phyloP scores from a whole-genome alignment of 2,888 invertebrate species.

The Dexiosoma caninum region DNA sequence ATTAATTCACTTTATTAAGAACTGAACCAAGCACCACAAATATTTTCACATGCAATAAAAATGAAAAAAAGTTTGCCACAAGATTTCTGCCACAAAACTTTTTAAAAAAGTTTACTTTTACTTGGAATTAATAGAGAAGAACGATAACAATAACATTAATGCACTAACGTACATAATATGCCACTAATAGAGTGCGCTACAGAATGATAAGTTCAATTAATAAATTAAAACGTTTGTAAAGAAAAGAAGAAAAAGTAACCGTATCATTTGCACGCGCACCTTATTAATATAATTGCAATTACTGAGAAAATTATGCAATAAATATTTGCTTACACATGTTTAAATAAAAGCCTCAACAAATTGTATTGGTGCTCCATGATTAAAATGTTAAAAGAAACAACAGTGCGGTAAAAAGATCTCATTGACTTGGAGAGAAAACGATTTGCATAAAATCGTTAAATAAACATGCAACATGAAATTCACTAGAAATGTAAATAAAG shows the following conservation, averaged over 20 bases:
- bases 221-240: neutral
- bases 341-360: neutral
- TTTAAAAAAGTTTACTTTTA: conserved; percentile 10
- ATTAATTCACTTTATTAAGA: conserved; percentile 51
- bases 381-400: conserved; percentile 11
- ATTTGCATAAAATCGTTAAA: conserved; percentile 37
- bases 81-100: conserved; percentile 6
- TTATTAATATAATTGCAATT: conserved; percentile 39
- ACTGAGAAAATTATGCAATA: conserved; percentile 58
- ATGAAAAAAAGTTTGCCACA: conserved; percentile 5
- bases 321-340: conserved; percentile 48
- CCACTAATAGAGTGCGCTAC: neutral
- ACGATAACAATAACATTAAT: neutral
- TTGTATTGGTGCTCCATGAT: neutral
- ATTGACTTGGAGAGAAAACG: conserved; percentile 16
- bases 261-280: neutral
- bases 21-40: neutral
- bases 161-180: neutral
- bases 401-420: neutral
- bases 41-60: conserved; percentile 32
- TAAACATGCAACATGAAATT: conserved; percentile 32
- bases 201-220: neutral
- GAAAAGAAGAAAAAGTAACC: neutral
- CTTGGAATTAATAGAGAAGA: conserved; percentile 13
- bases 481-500: conserved; percentile 19